Conservation (phyloP, 2,797 vertebrate genomes). For the Typhlichthys subterraneus region DNA sequence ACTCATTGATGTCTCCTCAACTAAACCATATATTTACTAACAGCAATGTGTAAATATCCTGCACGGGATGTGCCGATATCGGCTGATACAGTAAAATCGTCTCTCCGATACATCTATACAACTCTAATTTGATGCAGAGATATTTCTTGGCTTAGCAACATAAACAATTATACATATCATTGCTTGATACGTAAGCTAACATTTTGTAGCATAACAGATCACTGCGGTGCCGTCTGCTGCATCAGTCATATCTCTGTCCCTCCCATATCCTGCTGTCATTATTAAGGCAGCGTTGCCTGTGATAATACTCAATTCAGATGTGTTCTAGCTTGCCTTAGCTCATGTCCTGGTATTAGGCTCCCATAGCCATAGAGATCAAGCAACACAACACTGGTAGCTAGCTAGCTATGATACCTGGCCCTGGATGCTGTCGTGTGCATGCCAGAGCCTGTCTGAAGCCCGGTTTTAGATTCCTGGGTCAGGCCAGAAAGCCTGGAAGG, state of each 20-base stretch:
- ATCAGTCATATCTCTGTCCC: conserved; percentile 3
- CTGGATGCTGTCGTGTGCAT: conserved; percentile 35
- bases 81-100: too few relatives aligned
- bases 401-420: conserved; percentile 29
- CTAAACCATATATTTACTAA: too few relatives aligned
- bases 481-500: conserved; percentile 60
- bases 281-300: conserved; percentile 6
- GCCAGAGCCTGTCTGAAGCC: conserved; percentile 53
- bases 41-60: too few relatives aligned
- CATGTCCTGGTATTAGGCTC: conserved; percentile 24
- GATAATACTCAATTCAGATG: conserved; percentile 11
- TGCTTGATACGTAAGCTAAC: too few relatives aligned
- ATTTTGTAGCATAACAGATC: too few relatives aligned
- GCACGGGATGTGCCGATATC: too few relatives aligned
- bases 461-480: conserved; percentile 40
- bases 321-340: conserved; percentile 40
- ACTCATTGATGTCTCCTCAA: too few relatives aligned
- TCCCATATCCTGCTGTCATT: not conserved
- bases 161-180: too few relatives aligned
- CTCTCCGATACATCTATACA: too few relatives aligned
- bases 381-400: conserved; percentile 21
- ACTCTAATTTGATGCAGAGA: too few relatives aligned
- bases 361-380: conserved; percentile 36
- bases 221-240: conserved; percentile 7
- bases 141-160: too few relatives aligned